Evolutionary conservation across 2,113 vertebrate genomes (phyloP), one percentile per base, ranked within the genome.

Genomic region (Caloenas nicobarica): DNA sequence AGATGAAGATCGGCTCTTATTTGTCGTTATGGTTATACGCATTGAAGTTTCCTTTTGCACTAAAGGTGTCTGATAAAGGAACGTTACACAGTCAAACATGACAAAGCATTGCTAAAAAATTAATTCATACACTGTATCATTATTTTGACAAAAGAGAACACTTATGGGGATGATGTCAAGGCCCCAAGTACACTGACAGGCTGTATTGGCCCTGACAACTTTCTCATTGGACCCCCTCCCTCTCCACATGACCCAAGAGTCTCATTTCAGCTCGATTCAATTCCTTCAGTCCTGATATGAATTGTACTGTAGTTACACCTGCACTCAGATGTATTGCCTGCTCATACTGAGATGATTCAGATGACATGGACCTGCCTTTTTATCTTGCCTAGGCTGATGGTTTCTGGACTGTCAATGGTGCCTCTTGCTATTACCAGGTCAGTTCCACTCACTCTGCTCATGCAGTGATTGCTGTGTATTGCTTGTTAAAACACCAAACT

Each of bases 201-300:
- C 13, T 81, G 3, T 16, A 79, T 24, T 28, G 23, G 3, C 29
- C 14, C 18, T 46, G 38, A 60, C 5, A 5, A 64, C 2, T 6
- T 71, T 64, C 13, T 4, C 13, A 11, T 38, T 26, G 3, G 5
- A 50, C 3, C 1, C 4, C 10, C 7, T 57, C 8, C 12, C 12
- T 68, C 29, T 68, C 16, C 3, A 36, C 10, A 10, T 0, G 1
- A 9, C 6, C 33, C 18, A 61, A 33, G 33, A 79, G 0, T 11
- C 16, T 2, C 13, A 10, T 21, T 86, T 51, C 33, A 71, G 5
- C 5, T 51, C 38, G 69, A 0, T 38, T 72, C 17, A 23, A 6
- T 34, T 9, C 6, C 17, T 64, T 28, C 40, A 33, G 33, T 51
- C 29, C 25, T 40, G 33, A 10, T 29, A 18, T 66, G 33, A 73